phyloP scores from a whole-genome alignment of 2,888 invertebrate species.

The Macaria notata region DNA sequence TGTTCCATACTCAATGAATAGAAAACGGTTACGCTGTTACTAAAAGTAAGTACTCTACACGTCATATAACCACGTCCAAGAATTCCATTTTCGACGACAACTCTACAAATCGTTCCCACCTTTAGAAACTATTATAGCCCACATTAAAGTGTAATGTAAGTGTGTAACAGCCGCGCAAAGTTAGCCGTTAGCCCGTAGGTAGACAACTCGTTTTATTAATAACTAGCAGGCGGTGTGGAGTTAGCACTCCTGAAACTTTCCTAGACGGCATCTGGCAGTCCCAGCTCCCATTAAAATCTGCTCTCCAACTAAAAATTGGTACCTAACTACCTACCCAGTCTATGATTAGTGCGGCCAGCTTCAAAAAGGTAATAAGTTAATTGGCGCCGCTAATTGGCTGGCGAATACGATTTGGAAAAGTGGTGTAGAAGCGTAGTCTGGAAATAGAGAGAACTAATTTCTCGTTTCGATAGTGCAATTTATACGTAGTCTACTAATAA shows the following conservation, averaged over 20 bases:
- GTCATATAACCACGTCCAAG: no score
- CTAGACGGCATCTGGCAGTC: slow-evolving; percentile 49
- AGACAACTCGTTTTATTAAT: slow-evolving; percentile 53
- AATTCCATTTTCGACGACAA: no score
- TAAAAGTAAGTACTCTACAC: no score
- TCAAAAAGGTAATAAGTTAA: slow-evolving; percentile 29
- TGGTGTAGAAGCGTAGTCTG: neutral
- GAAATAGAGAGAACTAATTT: no score
- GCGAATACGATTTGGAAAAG: slow-evolving; percentile 9
- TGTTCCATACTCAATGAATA: no score
- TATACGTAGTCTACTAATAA: no score
- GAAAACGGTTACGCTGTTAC: no score
- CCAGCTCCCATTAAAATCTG: slow-evolving; percentile 51
- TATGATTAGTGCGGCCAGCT: slow-evolving; percentile 36
- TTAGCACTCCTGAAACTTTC: slow-evolving; percentile 46
- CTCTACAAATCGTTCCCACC: neutral
- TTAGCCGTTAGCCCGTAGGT: slow-evolving; percentile 38
- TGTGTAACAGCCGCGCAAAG: slow-evolving; percentile 26
- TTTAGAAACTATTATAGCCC: neutral
- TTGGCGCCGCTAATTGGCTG: slow-evolving; percentile 20
- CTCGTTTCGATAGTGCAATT: no score
- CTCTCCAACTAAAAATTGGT: slow-evolving; percentile 43
- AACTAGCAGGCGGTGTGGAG: slow-evolving; percentile 42
- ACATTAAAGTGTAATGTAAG: slow-evolving; percentile 9
- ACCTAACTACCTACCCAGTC: slow-evolving; percentile 22